Evolutionary conservation across 1,140 invertebrate species (phyloP).

Genomic region (Camponotus pennsylvanicus): DNA sequence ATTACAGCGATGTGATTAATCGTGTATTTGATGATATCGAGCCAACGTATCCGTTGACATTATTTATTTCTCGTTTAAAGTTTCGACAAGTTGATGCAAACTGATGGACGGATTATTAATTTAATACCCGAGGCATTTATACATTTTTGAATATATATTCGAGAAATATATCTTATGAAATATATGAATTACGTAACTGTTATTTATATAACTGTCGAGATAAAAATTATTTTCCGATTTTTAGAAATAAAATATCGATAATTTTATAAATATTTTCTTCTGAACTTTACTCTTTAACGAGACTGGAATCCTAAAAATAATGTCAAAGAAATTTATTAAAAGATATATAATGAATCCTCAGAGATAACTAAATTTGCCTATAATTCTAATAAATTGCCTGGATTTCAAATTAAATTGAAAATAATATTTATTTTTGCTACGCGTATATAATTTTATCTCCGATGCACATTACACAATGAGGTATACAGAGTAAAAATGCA

Average conservation of each 20-base stretch:
- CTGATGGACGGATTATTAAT: background rate
- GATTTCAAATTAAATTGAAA: background rate
- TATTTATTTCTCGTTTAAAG: background rate
- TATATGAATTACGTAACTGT: too few relatives aligned
- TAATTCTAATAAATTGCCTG: background rate
- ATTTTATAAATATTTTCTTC: background rate
- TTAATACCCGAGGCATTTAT: background rate
- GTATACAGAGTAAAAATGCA: conserved; percentile 4
- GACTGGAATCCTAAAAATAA: background rate
- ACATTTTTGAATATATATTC: background rate
- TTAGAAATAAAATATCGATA: background rate
- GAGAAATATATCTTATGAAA: too few relatives aligned
- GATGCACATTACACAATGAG: background rate
- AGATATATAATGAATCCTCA: background rate
- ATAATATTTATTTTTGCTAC: background rate
- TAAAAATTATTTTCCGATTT: too few relatives aligned
- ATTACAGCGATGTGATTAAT: background rate
- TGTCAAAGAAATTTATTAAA: background rate
- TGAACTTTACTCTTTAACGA: background rate
- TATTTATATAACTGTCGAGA: too few relatives aligned
- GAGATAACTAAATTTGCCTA: background rate
- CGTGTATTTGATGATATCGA: background rate
- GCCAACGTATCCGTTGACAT: background rate
- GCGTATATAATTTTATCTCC: background rate
- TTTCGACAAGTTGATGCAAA: background rate